A percentile compares a stretch with the other conserved stretches of the same genome.
phyloP scores from a whole-genome alignment of 2,888 invertebrate species.

The Amphipoea oculea region DNA sequence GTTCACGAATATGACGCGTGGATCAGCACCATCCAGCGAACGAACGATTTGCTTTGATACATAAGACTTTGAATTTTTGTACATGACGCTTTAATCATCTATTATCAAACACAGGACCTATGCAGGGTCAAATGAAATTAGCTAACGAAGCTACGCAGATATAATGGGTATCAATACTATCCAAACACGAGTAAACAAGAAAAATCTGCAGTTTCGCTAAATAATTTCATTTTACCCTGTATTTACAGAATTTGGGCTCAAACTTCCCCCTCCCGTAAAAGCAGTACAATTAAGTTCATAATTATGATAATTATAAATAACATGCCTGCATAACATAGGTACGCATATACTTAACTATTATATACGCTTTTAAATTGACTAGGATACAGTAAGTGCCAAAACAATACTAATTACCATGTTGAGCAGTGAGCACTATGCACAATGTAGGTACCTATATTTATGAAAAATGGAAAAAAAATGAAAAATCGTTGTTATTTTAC shows the following conservation, averaged over 20 bases:
- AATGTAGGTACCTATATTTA: not conserved
- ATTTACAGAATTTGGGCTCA: slow-evolving; percentile 23
- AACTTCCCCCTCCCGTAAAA: not conserved
- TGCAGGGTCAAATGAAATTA: no score
- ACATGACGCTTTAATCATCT: not conserved
- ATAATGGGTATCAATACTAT: not conserved
- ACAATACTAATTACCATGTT: not conserved
- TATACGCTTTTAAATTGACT: no score
- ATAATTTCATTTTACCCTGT: not conserved
- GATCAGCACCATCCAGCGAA: no score
- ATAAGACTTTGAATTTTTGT: not conserved
- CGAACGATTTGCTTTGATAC: not conserved
- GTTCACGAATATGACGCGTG: no score
- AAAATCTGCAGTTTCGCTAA: not conserved
- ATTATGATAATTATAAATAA: not conserved
- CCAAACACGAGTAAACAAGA: not conserved
- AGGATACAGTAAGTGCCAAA: slow-evolving; percentile 41
- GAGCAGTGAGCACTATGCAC: slow-evolving; percentile 18
- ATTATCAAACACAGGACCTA: not conserved
- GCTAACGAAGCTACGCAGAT: no score
- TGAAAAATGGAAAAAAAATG: no score
- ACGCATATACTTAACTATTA: no score
- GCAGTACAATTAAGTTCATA: not conserved
- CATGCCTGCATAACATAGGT: not conserved
- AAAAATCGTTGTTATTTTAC: no score